phyloP scores from a whole-genome alignment of 2,113 vertebrate genomes.

The Stercorarius parasiticus region DNA sequence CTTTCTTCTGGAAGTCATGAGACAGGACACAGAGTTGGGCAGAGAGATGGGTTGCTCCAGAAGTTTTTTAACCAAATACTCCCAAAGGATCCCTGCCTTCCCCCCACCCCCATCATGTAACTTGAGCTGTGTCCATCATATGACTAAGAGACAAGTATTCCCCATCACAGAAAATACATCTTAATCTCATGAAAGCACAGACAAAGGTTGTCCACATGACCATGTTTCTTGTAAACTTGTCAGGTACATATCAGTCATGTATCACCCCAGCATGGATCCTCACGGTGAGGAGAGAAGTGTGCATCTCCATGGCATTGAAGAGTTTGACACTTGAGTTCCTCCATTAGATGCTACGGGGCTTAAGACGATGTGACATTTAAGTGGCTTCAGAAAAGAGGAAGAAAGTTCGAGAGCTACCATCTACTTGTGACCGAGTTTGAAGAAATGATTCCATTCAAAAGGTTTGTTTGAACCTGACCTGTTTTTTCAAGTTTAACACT shows the following conservation, averaged over 20 bases:
- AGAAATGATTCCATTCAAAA: neutral
- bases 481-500: neutral
- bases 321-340: neutral
- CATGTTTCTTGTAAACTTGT: neutral
- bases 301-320: neutral
- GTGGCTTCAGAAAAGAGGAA: neutral
- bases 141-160: neutral
- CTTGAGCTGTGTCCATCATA: neutral
- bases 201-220: neutral
- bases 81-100: neutral
- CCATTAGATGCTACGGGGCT: neutral
- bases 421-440: neutral
- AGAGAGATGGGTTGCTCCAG: neutral
- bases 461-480: neutral
- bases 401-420: neutral
- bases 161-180: neutral
- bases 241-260: neutral
- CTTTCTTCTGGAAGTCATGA: neutral
- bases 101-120: rapidly evolving
- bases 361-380: neutral
- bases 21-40: neutral
- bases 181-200: neutral
- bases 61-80: neutral
- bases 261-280: neutral
- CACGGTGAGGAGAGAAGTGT: neutral